Base-by-base conservation (phyloP, 2,888 invertebrate genomes). In the Orthosia cruda region DNA sequence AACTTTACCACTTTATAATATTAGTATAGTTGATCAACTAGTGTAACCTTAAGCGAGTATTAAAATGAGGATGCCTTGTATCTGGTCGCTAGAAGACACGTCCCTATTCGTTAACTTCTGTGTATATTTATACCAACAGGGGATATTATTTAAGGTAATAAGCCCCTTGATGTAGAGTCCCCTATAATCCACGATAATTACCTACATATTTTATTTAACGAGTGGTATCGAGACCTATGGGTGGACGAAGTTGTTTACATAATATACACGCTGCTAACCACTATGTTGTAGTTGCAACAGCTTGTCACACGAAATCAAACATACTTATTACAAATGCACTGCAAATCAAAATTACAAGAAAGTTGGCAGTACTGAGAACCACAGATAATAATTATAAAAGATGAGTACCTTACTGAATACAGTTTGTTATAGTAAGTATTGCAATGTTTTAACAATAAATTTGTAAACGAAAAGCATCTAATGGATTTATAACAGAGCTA, bases 41-140 rank as follows among this genome's bases (percentile, higher is more conserved):
- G n/a, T n/a, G n/a, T n/a, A n/a, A n/a, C n/a, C n/a, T n/a, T n/a
- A 68, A 59, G 67, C 70, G 70, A 69, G 61, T 80, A 83, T 83
- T 83, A 74, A 73, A 80, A 83, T 67, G 77, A 68, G 80, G 66
- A 79, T 83, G 59, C 55, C 62, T 63, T 74, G 63, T 64, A 52
- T 50, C 63, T 55, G 59, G 70, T 58, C 58, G 57, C 32, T 50
- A 55, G 66, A 47, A 66, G 52, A 67, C 32, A 40, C 58, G 55
- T 73, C 64, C 67, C 57, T 68, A 49, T 3, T 59, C 59, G 70
- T 70, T 71, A 57, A 64, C 57, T 65, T 66, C 50, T 67, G 59
- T 62, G 58, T 65, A 61, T 76, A 70, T 67, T 55, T 71, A 68
- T 64, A 58, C 26, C 32, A 26, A 20, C 13, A 58, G 15, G 54